A percentile compares a stretch with the other conserved stretches of the same genome.
These are phyloP conservation scores for Helicoverpa armigera DNA, from an alignment of 1,140 invertebrate genomes.

Conservation along the genomic window DNA sequence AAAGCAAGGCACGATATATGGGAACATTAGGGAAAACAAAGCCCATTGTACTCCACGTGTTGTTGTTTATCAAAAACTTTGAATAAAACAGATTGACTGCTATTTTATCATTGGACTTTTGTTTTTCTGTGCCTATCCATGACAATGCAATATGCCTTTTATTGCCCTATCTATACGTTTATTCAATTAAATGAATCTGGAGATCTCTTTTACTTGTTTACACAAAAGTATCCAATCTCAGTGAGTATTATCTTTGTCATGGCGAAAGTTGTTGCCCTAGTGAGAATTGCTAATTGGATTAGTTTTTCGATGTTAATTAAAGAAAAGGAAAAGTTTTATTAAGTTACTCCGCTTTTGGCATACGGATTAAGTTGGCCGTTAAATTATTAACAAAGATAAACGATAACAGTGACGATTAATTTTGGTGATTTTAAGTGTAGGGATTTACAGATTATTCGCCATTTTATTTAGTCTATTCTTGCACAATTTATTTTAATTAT, in stretches of 20 bases:
- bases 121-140: constrained; percentile 37
- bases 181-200: not conserved
- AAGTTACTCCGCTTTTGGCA: constrained; percentile 11
- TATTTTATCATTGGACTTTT: constrained; percentile 43
- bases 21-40: constrained; percentile 78
- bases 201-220: not conserved
- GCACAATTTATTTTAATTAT: constrained; percentile 6
- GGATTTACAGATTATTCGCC: not conserved
- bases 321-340: constrained; percentile 39
- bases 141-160: constrained; percentile 22
- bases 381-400: constrained; percentile 44
- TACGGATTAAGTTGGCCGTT: constrained; percentile 28
- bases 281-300: constrained; percentile 41
- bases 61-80: constrained; percentile 64
- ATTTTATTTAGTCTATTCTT: constrained; percentile 7
- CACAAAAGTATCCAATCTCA: constrained; percentile 1
- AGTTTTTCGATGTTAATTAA: constrained; percentile 48
- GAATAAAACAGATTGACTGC: constrained; percentile 64
- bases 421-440: not conserved
- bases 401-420: not conserved
- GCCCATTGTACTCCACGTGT: constrained; percentile 65
- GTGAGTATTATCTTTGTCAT: constrained; percentile 13
- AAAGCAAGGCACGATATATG: constrained; percentile 73
- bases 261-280: constrained; percentile 26
- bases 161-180: constrained; percentile 9